phyloP scores from a whole-genome alignment of 2,113 vertebrate species.

The Hiodon tergisus region DNA sequence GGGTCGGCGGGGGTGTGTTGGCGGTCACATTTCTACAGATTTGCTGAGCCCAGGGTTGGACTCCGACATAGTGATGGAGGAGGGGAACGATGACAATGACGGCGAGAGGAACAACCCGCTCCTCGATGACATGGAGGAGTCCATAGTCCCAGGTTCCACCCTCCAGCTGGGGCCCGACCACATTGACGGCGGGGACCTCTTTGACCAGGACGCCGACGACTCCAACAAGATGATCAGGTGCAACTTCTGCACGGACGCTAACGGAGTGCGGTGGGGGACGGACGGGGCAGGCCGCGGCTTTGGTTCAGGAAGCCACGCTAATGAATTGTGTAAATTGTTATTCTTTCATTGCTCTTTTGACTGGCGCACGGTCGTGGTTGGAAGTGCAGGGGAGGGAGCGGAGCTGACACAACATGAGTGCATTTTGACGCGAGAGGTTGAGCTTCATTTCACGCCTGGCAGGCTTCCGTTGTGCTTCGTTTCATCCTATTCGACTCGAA shows the following conservation, averaged over 20 bases:
- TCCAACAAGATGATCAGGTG: constrained; percentile 88
- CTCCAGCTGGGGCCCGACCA: constrained; percentile 67
- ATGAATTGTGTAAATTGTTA: background rate
- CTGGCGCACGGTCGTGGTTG: no score
- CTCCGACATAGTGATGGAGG: constrained; percentile 82
- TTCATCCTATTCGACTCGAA: no score
- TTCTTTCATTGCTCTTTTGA: no score
- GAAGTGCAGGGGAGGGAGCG: no score
- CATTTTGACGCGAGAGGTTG: no score
- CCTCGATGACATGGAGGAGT: constrained; percentile 86
- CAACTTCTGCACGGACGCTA: background rate
- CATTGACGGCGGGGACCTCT: constrained; percentile 72
- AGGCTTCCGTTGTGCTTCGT: no score
- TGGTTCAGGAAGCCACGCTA: background rate
- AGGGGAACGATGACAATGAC: constrained; percentile 87
- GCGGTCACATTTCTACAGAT: constrained; percentile 55
- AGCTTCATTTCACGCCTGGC: no score
- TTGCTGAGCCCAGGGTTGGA: constrained; percentile 86
- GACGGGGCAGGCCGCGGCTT: no score
- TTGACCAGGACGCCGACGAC: constrained; percentile 83
- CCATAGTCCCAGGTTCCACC: constrained; percentile 69
- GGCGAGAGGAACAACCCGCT: constrained; percentile 73
- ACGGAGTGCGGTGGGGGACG: background rate
- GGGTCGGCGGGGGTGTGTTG: background rate
- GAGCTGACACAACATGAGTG: no score